Base-by-base conservation (phyloP, 1,140 invertebrate genomes). In the Habropoda laboriosa region DNA sequence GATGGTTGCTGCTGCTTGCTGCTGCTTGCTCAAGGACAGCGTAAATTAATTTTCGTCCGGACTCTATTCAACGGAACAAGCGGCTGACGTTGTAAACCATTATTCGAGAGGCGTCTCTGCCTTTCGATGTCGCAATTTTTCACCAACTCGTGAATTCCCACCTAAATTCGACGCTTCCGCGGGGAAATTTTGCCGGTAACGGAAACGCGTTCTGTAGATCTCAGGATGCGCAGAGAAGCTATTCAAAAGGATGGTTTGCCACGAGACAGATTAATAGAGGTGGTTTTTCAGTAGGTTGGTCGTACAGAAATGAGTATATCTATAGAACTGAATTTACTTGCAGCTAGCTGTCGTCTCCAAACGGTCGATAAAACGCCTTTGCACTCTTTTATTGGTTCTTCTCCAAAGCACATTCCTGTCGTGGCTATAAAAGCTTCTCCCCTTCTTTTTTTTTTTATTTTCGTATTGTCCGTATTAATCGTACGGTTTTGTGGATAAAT, bases 181-280 rank as follows among this genome's bases (percentile, higher is more conserved):
- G 10, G 5, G 5, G 27, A 12, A 18, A 24, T 60, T 35, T 47
- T n/a, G 12, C n/a, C n/a, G n/a, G n/a, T n/a, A n/a, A 58, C 27
- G n/a, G 21, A 18, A 60, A 3, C 6, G 10, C 4, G 21, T 21
- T n/a, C 35, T 21, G 35, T 18, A 38, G 10, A 18, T 13, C 32
- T 49, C 12, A 27, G 18, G 64, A 21, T 8, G 27, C 10, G 42
- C 42, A 18, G 55, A 66, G 47, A 27, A 47, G 18, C 18, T 38
- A n/a, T 53, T 38, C 27, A 13, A 40, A 32, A 45, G 24, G 27
- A 51, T 16, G 13, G 38, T 35, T 24, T 53, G 70, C 79, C 74
- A 82, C 70, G 27, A 68, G 42, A 74, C 35, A 49, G 75, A 73
- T 83, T 79, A 83, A 82, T 70, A 27, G n/a, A 18, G 10, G 47